Evolutionary conservation across 2,113 vertebrate species (phyloP).

Genomic region (Egretta garzetta): DNA sequence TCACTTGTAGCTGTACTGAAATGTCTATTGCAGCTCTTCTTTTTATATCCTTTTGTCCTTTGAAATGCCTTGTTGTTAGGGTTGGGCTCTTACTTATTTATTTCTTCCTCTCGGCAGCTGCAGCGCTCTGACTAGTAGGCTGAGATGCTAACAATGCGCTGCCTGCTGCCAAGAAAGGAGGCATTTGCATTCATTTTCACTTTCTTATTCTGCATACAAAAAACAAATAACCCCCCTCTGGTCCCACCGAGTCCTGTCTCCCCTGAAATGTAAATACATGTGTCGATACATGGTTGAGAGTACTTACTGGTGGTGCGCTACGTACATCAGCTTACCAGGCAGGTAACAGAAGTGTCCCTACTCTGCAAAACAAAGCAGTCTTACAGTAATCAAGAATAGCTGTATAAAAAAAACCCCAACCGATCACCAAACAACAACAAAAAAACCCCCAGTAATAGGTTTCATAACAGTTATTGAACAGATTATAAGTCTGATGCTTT

Average conservation of each 20-base stretch:
- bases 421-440: neutral
- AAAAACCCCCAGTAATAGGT: neutral
- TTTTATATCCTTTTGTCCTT: slow-evolving; percentile 49
- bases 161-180: slow-evolving; percentile 62
- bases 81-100: slow-evolving; percentile 48
- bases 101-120: slow-evolving; percentile 37
- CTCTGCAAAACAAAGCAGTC: neutral
- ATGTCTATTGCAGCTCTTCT: neutral
- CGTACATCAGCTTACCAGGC: neutral
- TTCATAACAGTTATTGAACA: neutral
- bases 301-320: neutral
- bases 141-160: slow-evolving; percentile 53
- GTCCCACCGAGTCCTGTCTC: neutral
- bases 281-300: neutral
- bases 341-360: neutral
- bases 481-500: neutral
- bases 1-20: slow-evolving; percentile 3
- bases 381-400: neutral
- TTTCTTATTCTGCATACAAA: slow-evolving; percentile 24
- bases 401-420: neutral
- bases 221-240: neutral
- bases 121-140: slow-evolving; percentile 11
- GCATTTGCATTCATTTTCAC: slow-evolving; percentile 59
- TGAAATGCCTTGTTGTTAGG: slow-evolving; percentile 16
- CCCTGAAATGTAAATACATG: neutral